Conservation (phyloP, 2,113 vertebrate genomes). For the Neotragus pygmaeus region DNA sequence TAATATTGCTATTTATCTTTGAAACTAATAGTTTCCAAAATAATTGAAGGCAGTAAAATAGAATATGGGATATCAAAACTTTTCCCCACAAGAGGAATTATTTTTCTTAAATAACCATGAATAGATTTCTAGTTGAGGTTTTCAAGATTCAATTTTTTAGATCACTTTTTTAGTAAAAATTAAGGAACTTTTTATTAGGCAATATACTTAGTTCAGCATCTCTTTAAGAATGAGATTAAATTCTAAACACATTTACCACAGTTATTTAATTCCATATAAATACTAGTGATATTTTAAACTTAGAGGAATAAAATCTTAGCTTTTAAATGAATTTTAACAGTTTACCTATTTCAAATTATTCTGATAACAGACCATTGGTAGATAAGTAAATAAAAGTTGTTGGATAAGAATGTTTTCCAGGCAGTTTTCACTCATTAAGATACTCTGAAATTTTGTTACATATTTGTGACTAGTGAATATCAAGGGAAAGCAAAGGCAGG, state of each 20-base stretch:
- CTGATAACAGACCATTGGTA: neutral
- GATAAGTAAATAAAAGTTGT: neutral
- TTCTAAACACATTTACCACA: neutral
- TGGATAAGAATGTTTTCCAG: conserved; percentile 10
- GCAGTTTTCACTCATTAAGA: neutral
- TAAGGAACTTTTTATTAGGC: neutral
- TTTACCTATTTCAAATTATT: conserved; percentile 5
- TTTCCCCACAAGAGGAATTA: neutral
- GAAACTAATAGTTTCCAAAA: conserved; percentile 38
- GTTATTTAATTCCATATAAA: neutral
- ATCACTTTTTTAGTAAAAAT: neutral
- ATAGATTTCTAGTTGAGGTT: neutral
- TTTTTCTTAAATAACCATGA: conserved; percentile 2
- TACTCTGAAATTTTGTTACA: neutral
- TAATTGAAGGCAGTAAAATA: conserved; percentile 1
- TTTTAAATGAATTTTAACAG: neutral
- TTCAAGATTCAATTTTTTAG: neutral
- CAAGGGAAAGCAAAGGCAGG: neutral
- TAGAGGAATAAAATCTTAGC: neutral
- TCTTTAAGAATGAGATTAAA: neutral
- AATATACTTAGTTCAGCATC: neutral
- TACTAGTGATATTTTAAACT: neutral
- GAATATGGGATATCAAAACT: neutral
- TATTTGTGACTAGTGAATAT: neutral
- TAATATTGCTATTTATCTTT: conserved; percentile 29